These are phyloP conservation scores for Cygnus atratus DNA, from an alignment of 2,113 vertebrate species.

Conservation along the genomic window DNA sequence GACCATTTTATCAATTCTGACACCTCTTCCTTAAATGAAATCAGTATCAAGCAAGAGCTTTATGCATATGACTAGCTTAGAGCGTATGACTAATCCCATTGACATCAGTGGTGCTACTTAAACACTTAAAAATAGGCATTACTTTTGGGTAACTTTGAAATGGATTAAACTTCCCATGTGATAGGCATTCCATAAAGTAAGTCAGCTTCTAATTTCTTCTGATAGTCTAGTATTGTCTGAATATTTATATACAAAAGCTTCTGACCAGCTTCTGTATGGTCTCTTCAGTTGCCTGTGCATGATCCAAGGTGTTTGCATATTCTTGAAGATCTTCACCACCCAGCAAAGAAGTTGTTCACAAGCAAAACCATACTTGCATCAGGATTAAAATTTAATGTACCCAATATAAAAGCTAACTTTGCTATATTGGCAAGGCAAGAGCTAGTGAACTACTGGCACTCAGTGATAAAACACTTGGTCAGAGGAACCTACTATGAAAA, in stretches of 20 bases:
- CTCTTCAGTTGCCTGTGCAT: background rate
- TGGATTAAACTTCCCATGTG: no score
- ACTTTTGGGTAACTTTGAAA: background rate
- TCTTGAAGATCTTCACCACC: background rate
- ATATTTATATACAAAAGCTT: background rate
- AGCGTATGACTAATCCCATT: fast-evolving
- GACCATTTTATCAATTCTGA: background rate
- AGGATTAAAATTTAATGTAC: background rate
- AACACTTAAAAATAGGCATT: background rate
- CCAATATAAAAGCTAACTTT: background rate
- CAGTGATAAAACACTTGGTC: no score
- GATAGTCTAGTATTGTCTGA: background rate
- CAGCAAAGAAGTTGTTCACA: background rate
- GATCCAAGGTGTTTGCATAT: background rate
- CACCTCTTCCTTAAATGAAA: background rate
- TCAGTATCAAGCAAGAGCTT: background rate
- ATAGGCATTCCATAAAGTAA: background rate
- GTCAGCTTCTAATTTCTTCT: background rate
- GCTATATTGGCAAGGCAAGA: background rate
- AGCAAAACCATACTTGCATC: background rate
- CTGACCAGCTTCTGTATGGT: background rate
- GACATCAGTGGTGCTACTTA: background rate
- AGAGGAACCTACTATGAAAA: background rate
- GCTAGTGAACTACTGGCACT: no score
- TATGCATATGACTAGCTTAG: fast-evolving